phyloP scores from a whole-genome alignment of 2,888 invertebrate species.

The Lypha dubia region DNA sequence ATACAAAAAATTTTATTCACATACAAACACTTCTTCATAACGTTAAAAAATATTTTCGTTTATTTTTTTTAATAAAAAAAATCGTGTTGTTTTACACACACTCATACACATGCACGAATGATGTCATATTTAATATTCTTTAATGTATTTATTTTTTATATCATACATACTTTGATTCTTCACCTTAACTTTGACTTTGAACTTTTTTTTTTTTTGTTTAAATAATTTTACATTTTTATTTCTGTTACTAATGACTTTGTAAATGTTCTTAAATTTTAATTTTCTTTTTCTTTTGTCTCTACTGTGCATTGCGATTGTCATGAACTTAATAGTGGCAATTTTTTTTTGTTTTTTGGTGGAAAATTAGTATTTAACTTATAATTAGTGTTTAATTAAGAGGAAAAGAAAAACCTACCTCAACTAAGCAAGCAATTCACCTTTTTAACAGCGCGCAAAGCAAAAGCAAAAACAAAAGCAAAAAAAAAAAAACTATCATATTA shows the following conservation, averaged over 20 bases:
- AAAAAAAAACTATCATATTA: neutral
- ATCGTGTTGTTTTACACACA: neutral
- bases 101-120: constrained; percentile 10
- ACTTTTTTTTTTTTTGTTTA: constrained; percentile 49
- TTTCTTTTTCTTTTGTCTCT: neutral
- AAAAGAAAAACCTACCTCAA: constrained; percentile 20
- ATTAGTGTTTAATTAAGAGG: constrained; percentile 58
- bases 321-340: constrained; percentile 39
- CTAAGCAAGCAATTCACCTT: constrained; percentile 27
- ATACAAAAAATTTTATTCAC: neutral
- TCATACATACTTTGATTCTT: constrained; percentile 2
- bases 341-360: neutral
- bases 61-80: neutral
- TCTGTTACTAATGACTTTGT: constrained; percentile 13
- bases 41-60: neutral
- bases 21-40: neutral
- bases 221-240: neutral
- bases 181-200: constrained; percentile 64
- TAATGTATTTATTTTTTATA: neutral
- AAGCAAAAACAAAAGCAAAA: neutral
- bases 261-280: constrained; percentile 26
- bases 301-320: constrained; percentile 9
- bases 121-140: constrained; percentile 40
- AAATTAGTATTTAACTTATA: constrained; percentile 44
- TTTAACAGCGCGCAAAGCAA: too few relatives aligned